Evolutionary conservation across 2,888 invertebrate species (phyloP).

Genomic region (Capitulum mitella): DNA sequence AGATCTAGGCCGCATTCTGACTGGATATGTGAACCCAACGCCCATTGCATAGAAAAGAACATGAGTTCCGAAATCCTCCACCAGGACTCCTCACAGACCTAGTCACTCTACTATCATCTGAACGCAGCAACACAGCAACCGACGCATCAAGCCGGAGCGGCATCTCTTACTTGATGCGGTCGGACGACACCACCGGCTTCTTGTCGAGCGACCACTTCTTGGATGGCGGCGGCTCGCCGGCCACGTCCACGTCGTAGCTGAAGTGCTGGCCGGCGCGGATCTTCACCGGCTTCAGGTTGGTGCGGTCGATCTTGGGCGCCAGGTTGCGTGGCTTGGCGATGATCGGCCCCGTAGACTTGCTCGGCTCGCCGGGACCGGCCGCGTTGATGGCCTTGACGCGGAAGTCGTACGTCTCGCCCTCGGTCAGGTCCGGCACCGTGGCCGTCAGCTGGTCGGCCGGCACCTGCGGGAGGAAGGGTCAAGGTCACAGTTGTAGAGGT

Average conservation of each 20-base stretch:
- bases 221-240: constrained; percentile 89
- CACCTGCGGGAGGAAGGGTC: constrained; percentile 49
- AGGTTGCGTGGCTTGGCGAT: constrained; percentile 83
- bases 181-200: constrained; percentile 65
- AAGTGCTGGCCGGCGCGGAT: constrained; percentile 85
- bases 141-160: too few relatives aligned
- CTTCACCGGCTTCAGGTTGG: constrained; percentile 71
- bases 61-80: too few relatives aligned
- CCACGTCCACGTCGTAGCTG: constrained; percentile 75
- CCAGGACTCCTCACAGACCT: too few relatives aligned
- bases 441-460: constrained; percentile 73
- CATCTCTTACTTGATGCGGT: constrained; percentile 65
- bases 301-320: constrained; percentile 85
- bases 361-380: constrained; percentile 87
- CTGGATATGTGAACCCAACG: too few relatives aligned
- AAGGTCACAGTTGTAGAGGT: too few relatives aligned
- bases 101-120: too few relatives aligned
- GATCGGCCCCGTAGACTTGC: constrained; percentile 79
- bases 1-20: too few relatives aligned
- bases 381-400: constrained; percentile 78
- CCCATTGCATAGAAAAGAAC: too few relatives aligned
- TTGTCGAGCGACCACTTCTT: constrained; percentile 84
- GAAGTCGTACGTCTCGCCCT: constrained; percentile 87
- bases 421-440: constrained; percentile 81
- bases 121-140: too few relatives aligned